Base-by-base conservation (phyloP, 2,888 invertebrate species). In the Phortica magna region DNA sequence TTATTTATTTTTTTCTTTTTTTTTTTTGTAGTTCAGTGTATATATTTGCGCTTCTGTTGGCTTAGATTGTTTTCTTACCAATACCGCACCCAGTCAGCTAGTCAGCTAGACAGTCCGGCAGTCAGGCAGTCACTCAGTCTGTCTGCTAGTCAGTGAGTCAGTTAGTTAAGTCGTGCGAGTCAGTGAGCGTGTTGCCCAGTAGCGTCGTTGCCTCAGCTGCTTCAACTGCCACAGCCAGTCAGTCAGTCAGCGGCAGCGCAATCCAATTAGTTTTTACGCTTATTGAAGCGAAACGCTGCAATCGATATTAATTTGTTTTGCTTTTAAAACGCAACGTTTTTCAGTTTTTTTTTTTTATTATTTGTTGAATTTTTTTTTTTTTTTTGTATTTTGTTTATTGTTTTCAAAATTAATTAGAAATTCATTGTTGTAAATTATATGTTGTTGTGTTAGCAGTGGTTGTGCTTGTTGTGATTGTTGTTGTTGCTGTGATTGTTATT, bases 361-460 rank as follows among this genome's bases (percentile, higher is more conserved):
- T n/a, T n/a, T n/a, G n/a, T n/a, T n/a, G n/a, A n/a, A n/a, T 31
- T 31, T 31, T 31, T 31, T 31, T 31, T 31, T 2, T 31, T 31
- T 31, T 31, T 39, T 9, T 55, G 7, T n/a, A 7, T 61, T 61
- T 42, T 68, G 42, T 68, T 68, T 43, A 68, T 68, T 68, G 68
- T 68, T 22, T 61, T 68, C 17, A 68, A 43, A 68, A 68, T 68
- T 68, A 68, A 68, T 68, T 68, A 68, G 68, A 68, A 68, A 68
- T 68, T 68, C 43, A 68, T 68, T 68, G 68, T 68, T 48, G 7
- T 43, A 68, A 68, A 43, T 48, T 68, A 68, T 43, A 31, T 31
- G 5, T 19, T 22, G 64, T 41, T 14, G 31, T 22, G 9, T 43
- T 39, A 2, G 17, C 17, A 17, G 31, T 65, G 10, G n/a, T 39